A percentile compares a stretch with the other conserved stretches of the same genome.
Evolutionary conservation across 2,797 vertebrate species (phyloP).

Genomic region (Acipenser transmontanus): DNA sequence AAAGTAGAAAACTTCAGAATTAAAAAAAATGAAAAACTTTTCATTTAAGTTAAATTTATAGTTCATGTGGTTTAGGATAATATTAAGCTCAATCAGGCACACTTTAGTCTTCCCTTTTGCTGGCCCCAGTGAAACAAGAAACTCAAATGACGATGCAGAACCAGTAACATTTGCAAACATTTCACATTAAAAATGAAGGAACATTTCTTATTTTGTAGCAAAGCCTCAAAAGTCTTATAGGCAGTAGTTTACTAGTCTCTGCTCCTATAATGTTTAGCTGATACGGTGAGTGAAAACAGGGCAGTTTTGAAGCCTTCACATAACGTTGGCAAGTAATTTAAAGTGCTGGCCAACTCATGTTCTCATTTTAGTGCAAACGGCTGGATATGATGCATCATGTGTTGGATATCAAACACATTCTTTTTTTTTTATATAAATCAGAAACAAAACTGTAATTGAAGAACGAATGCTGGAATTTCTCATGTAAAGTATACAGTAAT

Average conservation of each 20-base stretch:
- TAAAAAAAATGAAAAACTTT: constrained; percentile 42
- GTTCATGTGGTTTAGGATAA: constrained; percentile 45
- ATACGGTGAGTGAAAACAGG: constrained; percentile 39
- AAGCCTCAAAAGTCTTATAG: constrained; percentile 64
- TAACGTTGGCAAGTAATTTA: constrained; percentile 48
- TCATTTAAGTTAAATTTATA: constrained; percentile 55
- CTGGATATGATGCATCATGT: constrained; percentile 48
- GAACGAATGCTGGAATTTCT: constrained; percentile 16
- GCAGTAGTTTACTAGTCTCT: constrained; percentile 40
- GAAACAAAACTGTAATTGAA: constrained; percentile 26
- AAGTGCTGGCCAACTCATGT: constrained; percentile 55
- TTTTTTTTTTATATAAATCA: constrained; percentile 33
- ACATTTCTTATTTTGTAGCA: constrained; percentile 31
- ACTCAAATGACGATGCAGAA: constrained; percentile 7
- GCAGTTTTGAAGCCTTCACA: constrained; percentile 49
- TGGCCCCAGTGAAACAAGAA: constrained; percentile 33
- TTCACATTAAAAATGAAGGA: constrained; percentile 25
- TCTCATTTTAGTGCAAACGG: constrained; percentile 36
- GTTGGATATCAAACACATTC: constrained; percentile 53
- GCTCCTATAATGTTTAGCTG: constrained; percentile 44
- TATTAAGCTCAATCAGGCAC: constrained; percentile 45
- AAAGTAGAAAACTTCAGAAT: constrained; percentile 76
- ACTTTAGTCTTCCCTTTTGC: constrained; percentile 38
- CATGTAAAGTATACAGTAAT: constrained; percentile 26
- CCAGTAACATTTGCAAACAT: constrained; percentile 30